A percentile compares a stretch with the other conserved stretches of the same genome.
These are phyloP conservation scores for Microtus richardsoni DNA, from an alignment of 2,113 vertebrate species.

Conservation along the genomic window DNA sequence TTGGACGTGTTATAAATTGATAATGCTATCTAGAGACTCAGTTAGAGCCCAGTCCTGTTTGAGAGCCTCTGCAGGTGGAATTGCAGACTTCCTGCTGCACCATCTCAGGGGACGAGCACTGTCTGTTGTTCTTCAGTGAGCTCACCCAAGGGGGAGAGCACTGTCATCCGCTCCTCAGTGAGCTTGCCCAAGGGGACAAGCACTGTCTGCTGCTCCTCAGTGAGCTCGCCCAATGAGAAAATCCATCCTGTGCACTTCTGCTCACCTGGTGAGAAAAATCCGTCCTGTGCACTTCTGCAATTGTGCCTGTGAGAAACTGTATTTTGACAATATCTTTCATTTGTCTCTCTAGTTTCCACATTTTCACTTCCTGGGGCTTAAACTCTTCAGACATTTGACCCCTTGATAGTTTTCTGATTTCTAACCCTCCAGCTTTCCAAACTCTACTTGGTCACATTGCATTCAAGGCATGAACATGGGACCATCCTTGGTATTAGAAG, in stretches of 20 bases:
- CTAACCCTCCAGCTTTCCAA: neutral
- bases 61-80: neutral
- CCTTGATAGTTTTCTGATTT: neutral
- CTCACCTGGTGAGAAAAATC: neutral
- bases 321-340: neutral
- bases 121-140: neutral
- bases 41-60: neutral
- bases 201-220: neutral
- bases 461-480: neutral
- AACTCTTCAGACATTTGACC: neutral
- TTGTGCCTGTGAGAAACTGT: neutral
- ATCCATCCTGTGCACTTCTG: neutral
- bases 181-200: neutral
- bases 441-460: neutral
- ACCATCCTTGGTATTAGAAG: neutral
- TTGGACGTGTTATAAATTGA: neutral
- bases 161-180: neutral
- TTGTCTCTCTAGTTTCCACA: neutral
- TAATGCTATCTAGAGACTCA: neutral
- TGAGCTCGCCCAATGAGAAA: neutral
- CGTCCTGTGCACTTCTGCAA: neutral
- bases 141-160: neutral
- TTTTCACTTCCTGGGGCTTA: neutral
- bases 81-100: neutral
- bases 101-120: neutral